Conservation (phyloP, 2,888 invertebrate species). For the Calliphora vomitoria region DNA sequence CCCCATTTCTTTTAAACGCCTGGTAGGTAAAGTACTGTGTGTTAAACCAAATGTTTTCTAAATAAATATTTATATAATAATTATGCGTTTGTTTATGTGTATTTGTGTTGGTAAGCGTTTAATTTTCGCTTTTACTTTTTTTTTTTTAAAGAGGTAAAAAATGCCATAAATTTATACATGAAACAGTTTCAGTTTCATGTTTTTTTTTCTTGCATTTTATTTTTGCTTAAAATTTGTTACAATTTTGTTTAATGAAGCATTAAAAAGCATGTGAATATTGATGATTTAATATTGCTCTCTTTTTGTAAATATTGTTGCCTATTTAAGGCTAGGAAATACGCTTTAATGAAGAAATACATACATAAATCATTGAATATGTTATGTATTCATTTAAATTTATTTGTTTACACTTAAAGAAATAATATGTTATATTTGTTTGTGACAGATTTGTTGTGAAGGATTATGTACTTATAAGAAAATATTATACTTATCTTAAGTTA, state of each 20-base stretch:
- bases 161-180: slow-evolving; percentile 63
- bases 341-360: slow-evolving; percentile 48
- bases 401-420: no score
- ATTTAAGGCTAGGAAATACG: slow-evolving; percentile 45
- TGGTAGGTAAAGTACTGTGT: slow-evolving; percentile 23
- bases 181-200: slow-evolving; percentile 42
- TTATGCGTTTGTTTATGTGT: slow-evolving; percentile 24
- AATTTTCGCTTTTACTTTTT: slow-evolving; percentile 27
- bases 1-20: not conserved
- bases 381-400: not conserved
- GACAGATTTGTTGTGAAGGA: no score
- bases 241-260: slow-evolving; percentile 68
- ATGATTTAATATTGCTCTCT: slow-evolving; percentile 29
- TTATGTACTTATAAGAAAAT: no score
- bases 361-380: slow-evolving; percentile 1
- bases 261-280: slow-evolving; percentile 28
- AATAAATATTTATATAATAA: slow-evolving; percentile 61
- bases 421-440: not conserved
- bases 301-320: slow-evolving; percentile 7
- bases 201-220: not conserved
- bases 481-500: no score
- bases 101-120: not conserved
- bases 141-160: slow-evolving; percentile 10
- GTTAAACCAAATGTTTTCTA: slow-evolving; percentile 52
- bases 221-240: slow-evolving; percentile 53